Conservation (phyloP, 2,113 vertebrate genomes). For the Addax nasomaculatus region DNA sequence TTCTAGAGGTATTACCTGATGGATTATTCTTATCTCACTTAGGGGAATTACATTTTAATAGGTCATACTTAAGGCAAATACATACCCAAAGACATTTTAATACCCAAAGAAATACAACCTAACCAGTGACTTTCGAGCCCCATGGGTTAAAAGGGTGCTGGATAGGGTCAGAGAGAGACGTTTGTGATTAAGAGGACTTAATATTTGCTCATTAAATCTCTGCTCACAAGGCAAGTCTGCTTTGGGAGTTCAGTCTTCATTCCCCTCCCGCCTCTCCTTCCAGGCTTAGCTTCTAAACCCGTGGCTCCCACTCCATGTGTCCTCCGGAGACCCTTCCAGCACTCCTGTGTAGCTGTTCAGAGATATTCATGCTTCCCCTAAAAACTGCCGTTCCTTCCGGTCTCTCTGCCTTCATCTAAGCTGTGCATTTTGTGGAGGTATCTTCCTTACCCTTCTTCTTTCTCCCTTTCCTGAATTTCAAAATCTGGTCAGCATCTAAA, state of each 20-base stretch:
- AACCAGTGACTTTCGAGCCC: neutral
- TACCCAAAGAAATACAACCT: neutral
- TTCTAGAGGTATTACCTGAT: neutral
- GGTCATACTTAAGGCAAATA: neutral
- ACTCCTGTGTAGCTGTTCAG: neutral
- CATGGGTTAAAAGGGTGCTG: neutral
- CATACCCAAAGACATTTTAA: neutral
- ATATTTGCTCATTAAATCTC: neutral
- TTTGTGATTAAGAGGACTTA: neutral
- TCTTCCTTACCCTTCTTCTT: neutral
- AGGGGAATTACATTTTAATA: conserved; percentile 27
- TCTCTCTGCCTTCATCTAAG: neutral
- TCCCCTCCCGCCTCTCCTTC: neutral
- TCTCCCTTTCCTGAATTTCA: neutral
- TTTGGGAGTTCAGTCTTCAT: neutral
- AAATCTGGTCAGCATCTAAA: neutral
- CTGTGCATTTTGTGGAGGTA: neutral
- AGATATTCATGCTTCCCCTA: neutral
- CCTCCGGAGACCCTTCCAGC: neutral
- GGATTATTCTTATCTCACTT: neutral
- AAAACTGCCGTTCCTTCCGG: neutral
- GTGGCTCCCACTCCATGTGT: neutral
- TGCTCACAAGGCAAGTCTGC: neutral
- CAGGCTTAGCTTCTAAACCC: neutral
- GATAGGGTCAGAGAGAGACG: neutral